Base-by-base conservation (phyloP, 1,140 invertebrate species). In the Pissodes strobi region DNA sequence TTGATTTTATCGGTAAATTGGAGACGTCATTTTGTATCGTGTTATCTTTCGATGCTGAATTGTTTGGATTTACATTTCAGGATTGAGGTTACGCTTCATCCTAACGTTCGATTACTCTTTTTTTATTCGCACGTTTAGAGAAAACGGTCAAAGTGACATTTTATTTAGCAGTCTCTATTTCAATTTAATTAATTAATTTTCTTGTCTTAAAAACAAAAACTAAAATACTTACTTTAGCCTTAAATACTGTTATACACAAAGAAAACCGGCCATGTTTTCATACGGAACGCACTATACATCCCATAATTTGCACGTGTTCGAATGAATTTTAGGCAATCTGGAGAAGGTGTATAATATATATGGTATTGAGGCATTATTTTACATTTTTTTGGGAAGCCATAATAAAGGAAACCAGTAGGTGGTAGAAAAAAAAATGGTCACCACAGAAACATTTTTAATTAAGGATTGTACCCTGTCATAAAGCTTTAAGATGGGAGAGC, bases 261-360 rank as follows among this genome's bases (percentile, higher is more conserved):
- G 9, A 9, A 27, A 9, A 23, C 15, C 3, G 8, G 22, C 0
- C 10, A 12, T 23, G 21, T 5, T 25, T 38, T 51, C 37, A n/a
- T 51, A 17, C 9, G 51, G 51, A 66, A 60, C 18, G 30, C n/a
- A 60, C 57, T 66, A 17, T 66, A 66, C 12, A 30, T 38, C 17
- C 9, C 34, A 45, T 46, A 55, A 63, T 69, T 66, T 64, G 62
- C 69, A 70, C 69, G 69, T 70, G 69, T 70, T 70, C 69, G 56
- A 59, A 70, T 64, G 57, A 25, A 56, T 58, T 64, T 51, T 45
- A 39, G 43, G 57, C 45, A 51, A 51, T 51, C 30, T 22, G 45
- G 37, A 51, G 41, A 49, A 19, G 57, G 25, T 51, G 45, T 60
- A 60, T 60, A 60, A 60, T 60, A 38, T 60, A 51, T 49, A 39